Evolutionary conservation across 2,888 invertebrate genomes (phyloP), one percentile per base, ranked within the genome.

Genomic region (Aelia acuminata): DNA sequence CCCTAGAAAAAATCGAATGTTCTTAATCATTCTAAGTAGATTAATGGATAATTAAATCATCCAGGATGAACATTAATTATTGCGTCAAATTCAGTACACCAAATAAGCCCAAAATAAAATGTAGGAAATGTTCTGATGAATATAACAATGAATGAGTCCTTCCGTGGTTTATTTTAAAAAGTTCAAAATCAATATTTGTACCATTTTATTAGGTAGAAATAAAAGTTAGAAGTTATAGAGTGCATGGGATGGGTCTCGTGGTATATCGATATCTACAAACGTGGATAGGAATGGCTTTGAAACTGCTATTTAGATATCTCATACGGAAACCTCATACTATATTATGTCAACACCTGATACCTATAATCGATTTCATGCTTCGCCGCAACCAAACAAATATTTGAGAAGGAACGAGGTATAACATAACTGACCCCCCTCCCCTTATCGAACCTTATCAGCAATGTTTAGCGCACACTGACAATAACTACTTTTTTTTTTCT

Each of bases 361-460:
- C 5, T 70, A 18, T 31, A 70, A 70, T 70, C 63, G 7, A 70
- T 70, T 31, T 35, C 13, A 70, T 18, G 63, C 31, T 35, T 35
- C 22, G 18, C 5, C 63, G 15, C 18, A 35, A 20, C 31, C 31
- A 18, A 35, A 70, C 18, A 70, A 70, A 70, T 35, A 35, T 70
- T 70, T 35, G 63, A 35, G 63, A 35, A 70, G 63, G 63, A 70
- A 70, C 35, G 31, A 70, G 63, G 63, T 70, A 70, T 20, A 70
- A 8, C 63, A 70, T 70, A 70, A 31, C 63, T 70, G 63, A 70
- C 63, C 63, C 26, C 57, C 26, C 26, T 35, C 26, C 63, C 26
- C 5, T 35, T 70, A 70, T 70, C 63, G 18, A 3, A 4, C 20
- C 18, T 70, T 70, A 70, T 70, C 63, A 7, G 1, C 63, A 18